Evolutionary conservation across 2,888 invertebrate genomes (phyloP).

Genomic region (Entomobrya proxima): DNA sequence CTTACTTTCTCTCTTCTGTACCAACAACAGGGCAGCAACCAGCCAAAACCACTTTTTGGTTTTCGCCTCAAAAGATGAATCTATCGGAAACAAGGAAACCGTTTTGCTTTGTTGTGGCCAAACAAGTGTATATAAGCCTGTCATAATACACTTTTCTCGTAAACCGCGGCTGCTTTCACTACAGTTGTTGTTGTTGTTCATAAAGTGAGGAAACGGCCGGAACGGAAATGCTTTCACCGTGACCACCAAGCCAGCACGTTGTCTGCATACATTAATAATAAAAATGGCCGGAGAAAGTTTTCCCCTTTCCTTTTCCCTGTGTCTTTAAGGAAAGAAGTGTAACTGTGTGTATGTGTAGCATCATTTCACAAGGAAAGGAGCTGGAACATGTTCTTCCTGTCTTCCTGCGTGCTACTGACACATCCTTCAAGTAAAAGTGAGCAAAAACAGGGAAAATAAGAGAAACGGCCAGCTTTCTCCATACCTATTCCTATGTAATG

Average conservation of each 20-base stretch:
- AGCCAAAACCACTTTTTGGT: not conserved
- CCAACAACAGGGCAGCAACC: too few species aligned
- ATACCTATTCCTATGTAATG: not conserved
- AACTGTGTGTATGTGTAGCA: not conserved
- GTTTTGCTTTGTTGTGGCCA: not conserved
- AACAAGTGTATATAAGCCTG: not conserved
- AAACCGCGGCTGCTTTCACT: too few species aligned
- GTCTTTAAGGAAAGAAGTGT: not conserved
- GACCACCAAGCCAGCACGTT: constrained; percentile 21
- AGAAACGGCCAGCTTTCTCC: not conserved
- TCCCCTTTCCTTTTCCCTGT: too few species aligned
- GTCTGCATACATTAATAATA: constrained; percentile 22
- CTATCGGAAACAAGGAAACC: not conserved
- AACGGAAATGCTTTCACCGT: constrained; percentile 25
- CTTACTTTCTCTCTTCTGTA: not conserved
- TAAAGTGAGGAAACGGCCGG: constrained; percentile 24
- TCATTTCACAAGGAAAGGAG: constrained; percentile 29
- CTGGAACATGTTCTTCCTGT: constrained; percentile 20
- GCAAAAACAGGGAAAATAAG: not conserved
- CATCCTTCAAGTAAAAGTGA: not conserved
- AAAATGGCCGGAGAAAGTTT: not conserved
- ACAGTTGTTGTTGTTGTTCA: constrained; percentile 3
- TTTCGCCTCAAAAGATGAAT: not conserved
- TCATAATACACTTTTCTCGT: constrained; percentile 2
- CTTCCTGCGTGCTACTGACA: constrained; percentile 23